A percentile compares a stretch with the other conserved stretches of the same genome.
These are phyloP conservation scores for Sitophilus oryzae DNA, from an alignment of 1,140 invertebrate genomes.

Conservation along the genomic window DNA sequence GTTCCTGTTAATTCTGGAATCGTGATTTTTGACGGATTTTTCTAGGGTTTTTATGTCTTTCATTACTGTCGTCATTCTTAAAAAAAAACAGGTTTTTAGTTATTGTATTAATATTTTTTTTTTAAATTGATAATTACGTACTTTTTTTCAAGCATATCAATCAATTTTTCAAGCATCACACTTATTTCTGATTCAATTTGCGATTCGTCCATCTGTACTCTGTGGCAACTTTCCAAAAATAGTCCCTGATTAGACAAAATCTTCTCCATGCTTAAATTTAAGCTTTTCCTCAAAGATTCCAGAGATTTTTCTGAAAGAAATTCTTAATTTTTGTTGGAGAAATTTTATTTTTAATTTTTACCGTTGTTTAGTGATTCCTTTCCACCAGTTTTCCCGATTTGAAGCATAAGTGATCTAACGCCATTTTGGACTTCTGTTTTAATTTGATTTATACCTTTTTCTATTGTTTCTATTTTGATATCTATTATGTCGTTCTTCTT, in stretches of 20 bases:
- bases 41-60: conserved; percentile 38
- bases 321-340: background rate
- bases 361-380: conserved; percentile 21
- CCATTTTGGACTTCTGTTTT: conserved; percentile 51
- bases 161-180: conserved; percentile 52
- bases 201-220: conserved; percentile 54
- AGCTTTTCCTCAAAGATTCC: conserved; percentile 30
- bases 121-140: conserved; percentile 34
- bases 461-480: conserved; percentile 46
- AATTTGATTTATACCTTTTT: conserved; percentile 49
- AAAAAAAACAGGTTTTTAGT: conserved; percentile 5
- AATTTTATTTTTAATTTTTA: background rate
- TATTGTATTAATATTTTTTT: background rate
- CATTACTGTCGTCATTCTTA: conserved; percentile 31
- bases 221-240: conserved; percentile 54
- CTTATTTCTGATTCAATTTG: conserved; percentile 50
- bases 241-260: conserved; percentile 52
- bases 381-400: conserved; percentile 37
- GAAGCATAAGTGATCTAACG: conserved; percentile 44
- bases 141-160: conserved; percentile 53
- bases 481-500: conserved; percentile 47
- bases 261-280: conserved; percentile 48
- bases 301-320: background rate
- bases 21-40: conserved; percentile 35
- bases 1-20: conserved; percentile 28